Evolutionary conservation across 2,888 invertebrate genomes (phyloP).

Genomic region (Eurois occulta): DNA sequence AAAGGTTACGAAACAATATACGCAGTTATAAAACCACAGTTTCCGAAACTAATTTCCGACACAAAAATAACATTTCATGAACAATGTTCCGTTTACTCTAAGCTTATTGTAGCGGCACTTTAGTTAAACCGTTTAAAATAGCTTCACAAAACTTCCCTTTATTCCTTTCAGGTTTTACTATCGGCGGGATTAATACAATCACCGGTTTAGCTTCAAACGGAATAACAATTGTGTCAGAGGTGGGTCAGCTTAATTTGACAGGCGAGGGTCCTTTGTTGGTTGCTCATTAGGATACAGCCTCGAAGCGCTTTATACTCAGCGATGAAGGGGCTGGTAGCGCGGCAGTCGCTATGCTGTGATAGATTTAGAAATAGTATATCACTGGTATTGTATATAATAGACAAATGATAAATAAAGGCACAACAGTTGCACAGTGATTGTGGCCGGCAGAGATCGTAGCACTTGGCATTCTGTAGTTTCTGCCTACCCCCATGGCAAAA

Average conservation of each 20-base stretch:
- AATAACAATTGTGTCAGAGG: conserved; percentile 55
- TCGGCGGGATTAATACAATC: conserved; percentile 47
- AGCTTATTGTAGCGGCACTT: conserved; percentile 25
- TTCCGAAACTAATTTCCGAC: background rate
- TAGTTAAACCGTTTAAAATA: conserved; percentile 26
- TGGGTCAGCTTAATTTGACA: conserved; percentile 64
- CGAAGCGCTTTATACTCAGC: conserved; percentile 40
- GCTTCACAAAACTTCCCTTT: conserved; percentile 23
- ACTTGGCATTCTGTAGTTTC: background rate
- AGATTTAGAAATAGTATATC: conserved; percentile 20
- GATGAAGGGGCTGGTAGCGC: conserved; percentile 31
- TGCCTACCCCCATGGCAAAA: background rate
- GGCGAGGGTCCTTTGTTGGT: conserved; percentile 54
- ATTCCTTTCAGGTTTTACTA: conserved; percentile 40
- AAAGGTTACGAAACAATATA: background rate
- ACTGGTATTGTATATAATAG: background rate
- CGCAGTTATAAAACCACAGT: background rate
- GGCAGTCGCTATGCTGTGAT: background rate
- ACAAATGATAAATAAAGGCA: background rate
- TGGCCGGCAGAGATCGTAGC: background rate
- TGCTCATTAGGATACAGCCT: conserved; percentile 54
- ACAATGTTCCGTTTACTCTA: conserved; percentile 6
- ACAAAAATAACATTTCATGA: conserved; percentile 3
- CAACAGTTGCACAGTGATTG: background rate
- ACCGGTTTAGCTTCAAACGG: conserved; percentile 56